Percentiles rank a stretch among this genome's conserved stretches.
Evolutionary conservation across 2,888 invertebrate species (phyloP).

Genomic region (Biston betularia): DNA sequence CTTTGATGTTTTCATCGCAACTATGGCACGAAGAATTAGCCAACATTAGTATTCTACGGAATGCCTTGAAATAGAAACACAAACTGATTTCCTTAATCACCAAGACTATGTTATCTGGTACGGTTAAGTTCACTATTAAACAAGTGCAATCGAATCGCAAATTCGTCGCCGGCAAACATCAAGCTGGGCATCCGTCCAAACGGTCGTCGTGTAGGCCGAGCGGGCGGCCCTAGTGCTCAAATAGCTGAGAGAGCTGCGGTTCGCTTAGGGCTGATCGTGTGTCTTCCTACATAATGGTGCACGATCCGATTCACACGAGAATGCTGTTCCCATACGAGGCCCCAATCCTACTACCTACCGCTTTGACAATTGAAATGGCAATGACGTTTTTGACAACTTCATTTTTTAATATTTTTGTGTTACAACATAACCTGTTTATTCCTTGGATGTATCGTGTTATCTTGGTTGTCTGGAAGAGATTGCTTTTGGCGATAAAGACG

Average conservation of each 20-base stretch:
- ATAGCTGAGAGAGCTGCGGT: conserved; percentile 59
- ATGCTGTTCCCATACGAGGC: conserved; percentile 28
- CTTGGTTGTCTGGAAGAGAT: no score
- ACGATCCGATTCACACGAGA: conserved; percentile 65
- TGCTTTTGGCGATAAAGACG: no score
- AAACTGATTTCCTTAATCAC: conserved; percentile 6
- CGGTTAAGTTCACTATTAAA: conserved; percentile 18
- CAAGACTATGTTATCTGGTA: not conserved
- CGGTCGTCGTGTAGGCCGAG: conserved; percentile 1
- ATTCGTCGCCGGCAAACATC: conserved; percentile 44
- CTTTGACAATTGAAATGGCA: not conserved
- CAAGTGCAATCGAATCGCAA: conserved; percentile 23
- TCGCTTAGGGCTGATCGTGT: conserved; percentile 75
- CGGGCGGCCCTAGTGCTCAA: conserved; percentile 22
- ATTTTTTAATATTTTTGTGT: no score
- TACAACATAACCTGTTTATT: no score
- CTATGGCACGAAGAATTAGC: no score
- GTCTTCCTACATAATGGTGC: conserved; percentile 61
- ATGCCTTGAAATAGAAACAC: not conserved
- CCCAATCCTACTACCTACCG: not conserved
- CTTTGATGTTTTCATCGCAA: no score
- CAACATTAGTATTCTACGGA: not conserved
- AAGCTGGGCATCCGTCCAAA: conserved; percentile 48
- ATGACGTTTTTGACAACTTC: not conserved
- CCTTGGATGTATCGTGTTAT: no score